phyloP scores from a whole-genome alignment of 1,140 invertebrate genomes.

The Pachyrhynchus sulphureomaculatus region DNA sequence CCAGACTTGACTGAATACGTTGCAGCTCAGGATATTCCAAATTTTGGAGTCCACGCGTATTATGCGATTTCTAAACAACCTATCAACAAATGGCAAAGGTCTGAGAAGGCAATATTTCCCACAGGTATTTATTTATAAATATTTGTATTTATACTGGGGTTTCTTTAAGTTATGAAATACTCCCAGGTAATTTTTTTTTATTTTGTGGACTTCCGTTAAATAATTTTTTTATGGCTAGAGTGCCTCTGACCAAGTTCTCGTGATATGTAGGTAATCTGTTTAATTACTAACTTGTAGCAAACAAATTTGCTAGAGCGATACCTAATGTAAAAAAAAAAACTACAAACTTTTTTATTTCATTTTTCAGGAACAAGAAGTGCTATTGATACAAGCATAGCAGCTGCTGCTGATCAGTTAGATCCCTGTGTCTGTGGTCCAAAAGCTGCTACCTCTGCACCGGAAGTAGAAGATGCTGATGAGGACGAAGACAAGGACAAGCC shows the following conservation, averaged over 20 bases:
- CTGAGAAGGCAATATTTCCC: conserved; percentile 44
- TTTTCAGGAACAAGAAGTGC: conserved; percentile 31
- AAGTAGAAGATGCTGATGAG: conserved; percentile 20
- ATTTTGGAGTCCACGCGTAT: conserved; percentile 51
- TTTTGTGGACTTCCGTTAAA: no score
- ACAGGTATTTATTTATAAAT: no score
- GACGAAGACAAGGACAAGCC: conserved; percentile 6
- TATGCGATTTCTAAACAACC: conserved; percentile 51
- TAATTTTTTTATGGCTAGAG: no score
- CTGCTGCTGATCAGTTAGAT: not conserved
- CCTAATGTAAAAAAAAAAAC: no score
- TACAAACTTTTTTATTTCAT: no score
- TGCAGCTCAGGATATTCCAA: conserved; percentile 50
- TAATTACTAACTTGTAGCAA: no score
- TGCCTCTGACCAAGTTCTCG: no score
- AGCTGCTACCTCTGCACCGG: conserved; percentile 12
- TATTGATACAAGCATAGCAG: conserved; percentile 21
- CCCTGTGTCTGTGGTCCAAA: conserved; percentile 19
- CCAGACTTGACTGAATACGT: conserved; percentile 48
- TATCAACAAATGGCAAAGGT: conserved; percentile 44
- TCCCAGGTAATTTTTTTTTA: no score
- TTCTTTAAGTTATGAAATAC: no score
- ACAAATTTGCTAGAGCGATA: no score
- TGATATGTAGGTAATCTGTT: no score
- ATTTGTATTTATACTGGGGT: no score